phyloP scores from a whole-genome alignment of 2,888 invertebrate genomes.

The Incurvaria masculella region DNA sequence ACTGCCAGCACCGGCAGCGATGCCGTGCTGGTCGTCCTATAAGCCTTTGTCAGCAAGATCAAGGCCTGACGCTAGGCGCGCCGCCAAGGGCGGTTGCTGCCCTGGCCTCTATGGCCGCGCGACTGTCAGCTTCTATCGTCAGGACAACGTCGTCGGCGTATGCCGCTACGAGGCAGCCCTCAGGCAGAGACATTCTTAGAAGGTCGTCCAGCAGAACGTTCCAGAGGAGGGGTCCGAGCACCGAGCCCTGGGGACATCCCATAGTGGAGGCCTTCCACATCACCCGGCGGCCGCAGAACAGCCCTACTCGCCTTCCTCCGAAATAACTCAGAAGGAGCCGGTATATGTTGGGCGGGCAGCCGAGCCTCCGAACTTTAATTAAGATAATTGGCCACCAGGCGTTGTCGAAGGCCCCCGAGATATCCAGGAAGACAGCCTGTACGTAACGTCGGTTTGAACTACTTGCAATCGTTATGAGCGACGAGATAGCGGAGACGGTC shows the following conservation, averaged over 20 bases:
- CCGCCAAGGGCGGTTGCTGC: constrained; percentile 4
- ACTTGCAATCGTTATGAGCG: too few species aligned
- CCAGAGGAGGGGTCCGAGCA: constrained; percentile 16
- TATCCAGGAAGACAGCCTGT: constrained; percentile 19
- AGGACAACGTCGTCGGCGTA: constrained; percentile 15
- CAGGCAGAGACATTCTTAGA: constrained; percentile 3
- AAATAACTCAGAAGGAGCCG: constrained; percentile 8
- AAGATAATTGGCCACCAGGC: constrained; percentile 21
- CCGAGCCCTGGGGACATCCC: constrained; percentile 19
- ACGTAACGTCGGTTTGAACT: too few species aligned
- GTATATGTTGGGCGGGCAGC: constrained; percentile 10
- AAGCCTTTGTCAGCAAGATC: constrained; percentile 19
- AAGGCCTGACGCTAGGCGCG: constrained; percentile 13
- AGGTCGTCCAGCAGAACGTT: constrained; percentile 12
- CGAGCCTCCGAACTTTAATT: constrained; percentile 10
- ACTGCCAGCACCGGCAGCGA: constrained; percentile 20
- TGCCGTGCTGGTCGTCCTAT: constrained; percentile 17
- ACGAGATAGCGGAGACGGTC: constrained; percentile 16
- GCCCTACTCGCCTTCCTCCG: background rate
- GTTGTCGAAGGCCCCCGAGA: constrained; percentile 23
- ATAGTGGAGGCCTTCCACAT: constrained; percentile 4
- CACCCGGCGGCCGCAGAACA: background rate
- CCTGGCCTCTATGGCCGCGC: constrained; percentile 10
- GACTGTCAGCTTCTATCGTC: constrained; percentile 13
- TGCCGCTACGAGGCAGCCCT: background rate